Percentiles rank a stretch among this genome's conserved stretches.
phyloP scores from a whole-genome alignment of 1,140 invertebrate species.

The Reticulitermes speratus region DNA sequence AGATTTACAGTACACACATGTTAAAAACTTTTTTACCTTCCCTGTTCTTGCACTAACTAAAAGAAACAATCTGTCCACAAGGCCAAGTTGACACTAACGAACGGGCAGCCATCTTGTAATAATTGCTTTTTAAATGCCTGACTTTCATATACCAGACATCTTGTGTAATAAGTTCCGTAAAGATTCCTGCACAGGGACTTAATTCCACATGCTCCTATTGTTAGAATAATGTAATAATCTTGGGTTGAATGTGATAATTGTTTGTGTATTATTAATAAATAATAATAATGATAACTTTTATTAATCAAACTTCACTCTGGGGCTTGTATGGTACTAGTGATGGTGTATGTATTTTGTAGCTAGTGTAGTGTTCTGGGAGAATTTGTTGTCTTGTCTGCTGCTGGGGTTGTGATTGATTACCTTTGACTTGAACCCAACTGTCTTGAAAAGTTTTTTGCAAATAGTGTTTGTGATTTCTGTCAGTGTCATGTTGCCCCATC shows the following conservation, averaged over 20 bases:
- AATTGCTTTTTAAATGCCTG: constrained; percentile 32
- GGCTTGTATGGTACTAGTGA: constrained; percentile 26
- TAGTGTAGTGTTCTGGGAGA: constrained; percentile 14
- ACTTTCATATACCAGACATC: constrained; percentile 36
- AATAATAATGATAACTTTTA: constrained; percentile 34
- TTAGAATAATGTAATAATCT: constrained; percentile 48
- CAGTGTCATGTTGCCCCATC: background rate
- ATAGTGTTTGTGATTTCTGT: constrained; percentile 26
- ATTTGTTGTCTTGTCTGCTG: constrained; percentile 3
- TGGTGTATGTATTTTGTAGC: constrained; percentile 25
- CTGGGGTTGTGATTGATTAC: background rate
- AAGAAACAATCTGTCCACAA: constrained; percentile 48
- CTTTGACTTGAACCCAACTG: background rate
- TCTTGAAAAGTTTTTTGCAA: background rate
- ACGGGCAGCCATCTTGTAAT: constrained; percentile 38
- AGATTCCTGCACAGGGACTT: constrained; percentile 43
- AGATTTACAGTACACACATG: background rate
- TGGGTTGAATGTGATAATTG: constrained; percentile 48
- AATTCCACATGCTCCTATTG: constrained; percentile 46
- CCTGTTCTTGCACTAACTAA: constrained; percentile 49
- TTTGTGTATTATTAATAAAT: constrained; percentile 41
- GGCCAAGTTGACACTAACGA: constrained; percentile 54
- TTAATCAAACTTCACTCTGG: constrained; percentile 36
- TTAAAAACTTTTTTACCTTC: constrained; percentile 37
- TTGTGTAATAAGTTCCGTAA: constrained; percentile 30